phyloP scores from a whole-genome alignment of 2,888 invertebrate genomes.

The Rhingia campestris region DNA sequence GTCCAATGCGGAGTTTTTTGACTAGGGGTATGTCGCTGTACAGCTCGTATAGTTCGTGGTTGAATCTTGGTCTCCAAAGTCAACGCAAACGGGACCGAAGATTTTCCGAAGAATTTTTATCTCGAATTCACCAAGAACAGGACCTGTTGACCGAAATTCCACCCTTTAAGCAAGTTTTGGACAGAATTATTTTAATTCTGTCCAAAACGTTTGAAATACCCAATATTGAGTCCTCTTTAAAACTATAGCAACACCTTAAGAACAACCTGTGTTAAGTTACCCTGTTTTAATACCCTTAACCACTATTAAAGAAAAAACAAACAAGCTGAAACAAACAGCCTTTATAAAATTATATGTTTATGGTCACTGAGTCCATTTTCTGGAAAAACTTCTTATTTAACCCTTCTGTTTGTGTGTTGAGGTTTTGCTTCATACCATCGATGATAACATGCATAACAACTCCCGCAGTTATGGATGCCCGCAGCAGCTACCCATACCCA shows the following conservation, averaged over 20 bases:
- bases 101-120: too few species aligned
- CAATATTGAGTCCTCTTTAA: constrained; percentile 4
- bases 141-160: too few species aligned
- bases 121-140: too few species aligned
- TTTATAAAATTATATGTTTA: constrained; percentile 62
- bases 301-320: constrained; percentile 15
- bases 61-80: too few species aligned
- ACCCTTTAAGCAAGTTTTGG: too few species aligned
- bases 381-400: constrained; percentile 60
- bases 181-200: too few species aligned
- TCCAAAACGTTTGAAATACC: background rate
- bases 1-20: too few species aligned
- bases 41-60: too few species aligned
- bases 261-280: constrained; percentile 15
- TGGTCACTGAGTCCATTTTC: constrained; percentile 70
- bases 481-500: constrained; percentile 50
- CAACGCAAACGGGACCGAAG: too few species aligned
- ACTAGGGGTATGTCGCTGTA: too few species aligned
- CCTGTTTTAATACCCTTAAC: constrained; percentile 5
- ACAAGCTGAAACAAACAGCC: constrained; percentile 52
- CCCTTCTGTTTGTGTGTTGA: constrained; percentile 50
- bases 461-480: constrained; percentile 69
- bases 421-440: constrained; percentile 61
- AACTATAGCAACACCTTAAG: constrained; percentile 17
- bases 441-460: constrained; percentile 36